Base-by-base conservation (phyloP, 64 coral and sea anemone genomes). In the Montipora efflorescens region DNA sequence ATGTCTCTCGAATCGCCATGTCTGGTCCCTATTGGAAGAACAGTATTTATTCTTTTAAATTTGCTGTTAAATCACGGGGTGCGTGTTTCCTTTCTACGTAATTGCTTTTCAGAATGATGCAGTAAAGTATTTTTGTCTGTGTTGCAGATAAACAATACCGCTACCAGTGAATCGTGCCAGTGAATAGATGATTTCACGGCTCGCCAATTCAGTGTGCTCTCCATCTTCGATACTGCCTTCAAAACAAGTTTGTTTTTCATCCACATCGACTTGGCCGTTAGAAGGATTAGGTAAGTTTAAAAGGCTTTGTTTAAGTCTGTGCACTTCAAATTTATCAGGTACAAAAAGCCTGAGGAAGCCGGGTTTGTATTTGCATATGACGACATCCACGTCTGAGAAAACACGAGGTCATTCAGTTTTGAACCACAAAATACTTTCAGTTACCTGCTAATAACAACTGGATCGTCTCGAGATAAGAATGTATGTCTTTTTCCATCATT, bases 101-200 rank as follows among this genome's bases (percentile, higher is more conserved):
- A 49, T 8, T 23, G 47, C 21, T 6, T 69, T 86, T 70, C 58
- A 48, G 71, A 86, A 48, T 72, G 2, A 21, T 72, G 46, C 18
- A n/a, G 44, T 86, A 86, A 86, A 71, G 62, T 71, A 86, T 71
- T 86, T 86, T 70, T 86, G 62, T 70, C 45, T 86, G 18, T 86
- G 66, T n/a, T 51, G 4, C 68, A 86, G 82, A 86, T 70, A 86
- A 86, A 86, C 82, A 86, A 86, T 86, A 86, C 82, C 8, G 47
- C 3, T 8, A 50, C 18, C 82, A 71, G 46, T 21, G 11, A 64
- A 82, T 22, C 5, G 9, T 47, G 8, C 62, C 66, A 45, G 82
- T 44, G 19, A 49, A 50, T 86, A 15, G 46, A 20, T 13, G 28
- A 67, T n/a, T 86, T 50, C 7, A 10, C 8, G 47, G 47, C 82